Conservation (phyloP, 2,113 vertebrate genomes). For the Gobiocypris rarus region DNA sequence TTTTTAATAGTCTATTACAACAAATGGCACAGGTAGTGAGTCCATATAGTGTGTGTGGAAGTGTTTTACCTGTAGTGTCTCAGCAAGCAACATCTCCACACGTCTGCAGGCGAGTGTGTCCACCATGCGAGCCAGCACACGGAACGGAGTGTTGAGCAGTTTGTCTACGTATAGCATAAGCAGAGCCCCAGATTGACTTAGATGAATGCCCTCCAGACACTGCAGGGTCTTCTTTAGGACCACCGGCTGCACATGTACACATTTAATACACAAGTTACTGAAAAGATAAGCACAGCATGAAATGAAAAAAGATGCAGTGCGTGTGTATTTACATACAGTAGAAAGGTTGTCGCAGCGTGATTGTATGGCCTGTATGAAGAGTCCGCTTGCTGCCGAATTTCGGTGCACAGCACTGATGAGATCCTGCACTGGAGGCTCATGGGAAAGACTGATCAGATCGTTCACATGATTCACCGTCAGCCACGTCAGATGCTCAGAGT, state of each 20-base stretch:
- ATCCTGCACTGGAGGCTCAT: constrained; percentile 97
- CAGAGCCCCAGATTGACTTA: constrained; percentile 95
- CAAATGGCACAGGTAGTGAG: background rate
- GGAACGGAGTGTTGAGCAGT: constrained; percentile 89
- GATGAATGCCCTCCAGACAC: constrained; percentile 96
- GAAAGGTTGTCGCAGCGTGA: constrained; percentile 94
- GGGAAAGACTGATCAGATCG: constrained; percentile 92
- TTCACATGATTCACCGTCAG: constrained; percentile 95
- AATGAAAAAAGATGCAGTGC: background rate
- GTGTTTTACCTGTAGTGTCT: constrained; percentile 86
- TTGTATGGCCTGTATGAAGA: constrained; percentile 98
- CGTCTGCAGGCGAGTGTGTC: constrained; percentile 95
- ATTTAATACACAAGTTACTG: background rate
- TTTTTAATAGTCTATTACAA: background rate
- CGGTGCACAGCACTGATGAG: constrained; percentile 97
- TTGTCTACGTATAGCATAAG: constrained; percentile 92
- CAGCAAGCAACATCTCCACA: constrained; percentile 96
- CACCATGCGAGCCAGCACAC: constrained; percentile 93
- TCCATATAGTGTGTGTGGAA: background rate
- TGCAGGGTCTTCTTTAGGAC: constrained; percentile 92
- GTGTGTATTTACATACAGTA: constrained; percentile 77
- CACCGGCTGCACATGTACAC: constrained; percentile 78
- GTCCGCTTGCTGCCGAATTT: constrained; percentile 94
- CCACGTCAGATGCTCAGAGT: constrained; percentile 97
- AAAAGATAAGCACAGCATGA: background rate